Evolutionary conservation across 2,888 invertebrate genomes (phyloP), one percentile per base, ranked within the genome.

Genomic region (Lagria hirta): DNA sequence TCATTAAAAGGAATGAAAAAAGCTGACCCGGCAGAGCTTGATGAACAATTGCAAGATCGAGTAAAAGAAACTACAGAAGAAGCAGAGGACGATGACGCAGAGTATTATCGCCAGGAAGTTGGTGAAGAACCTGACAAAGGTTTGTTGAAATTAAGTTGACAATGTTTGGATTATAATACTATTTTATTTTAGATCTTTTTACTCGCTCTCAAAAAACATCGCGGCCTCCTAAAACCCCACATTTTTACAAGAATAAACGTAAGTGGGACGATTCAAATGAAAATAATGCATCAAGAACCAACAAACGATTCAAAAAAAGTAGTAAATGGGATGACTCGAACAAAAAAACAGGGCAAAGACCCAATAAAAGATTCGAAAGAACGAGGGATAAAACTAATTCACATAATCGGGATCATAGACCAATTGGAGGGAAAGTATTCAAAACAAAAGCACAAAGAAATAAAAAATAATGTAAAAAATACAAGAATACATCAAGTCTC

Each of bases 71-170:
- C 79, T 18, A 75, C 76, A 8, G 74, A 75, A 6, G 79, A 81
- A 68, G 72, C 78, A 2, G 60, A 68, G 26, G 66, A 66, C 45
- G 84, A 88, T 62, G 91, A 93, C 71, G 82, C 80, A 0, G 83
- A 85, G 50, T 93, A 93, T 73, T 94, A 88, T 69, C 77, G 84
- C 52, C 76, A 88, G 55, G 94, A 92, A 76, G 89, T 94, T 12
- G 94, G 94, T 17, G 83, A 84, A 57, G 89, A 88, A 62, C 94
- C 93, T 0, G 93, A 93, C 52, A 79, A 83, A 76, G 91, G 85
- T 84, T 71, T 21, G 20, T 21, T 16, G 14, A 12, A 40, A 30
- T n/a, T n/a, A 33, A 23, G 26, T n/a, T 6, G 4, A 12, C 12
- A 17, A 26, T 38, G 26, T 33, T 2, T 33, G n/a, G n/a, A 12